Evolutionary conservation across 2,888 invertebrate genomes (phyloP).

Genomic region (Loripinus fragilis): DNA sequence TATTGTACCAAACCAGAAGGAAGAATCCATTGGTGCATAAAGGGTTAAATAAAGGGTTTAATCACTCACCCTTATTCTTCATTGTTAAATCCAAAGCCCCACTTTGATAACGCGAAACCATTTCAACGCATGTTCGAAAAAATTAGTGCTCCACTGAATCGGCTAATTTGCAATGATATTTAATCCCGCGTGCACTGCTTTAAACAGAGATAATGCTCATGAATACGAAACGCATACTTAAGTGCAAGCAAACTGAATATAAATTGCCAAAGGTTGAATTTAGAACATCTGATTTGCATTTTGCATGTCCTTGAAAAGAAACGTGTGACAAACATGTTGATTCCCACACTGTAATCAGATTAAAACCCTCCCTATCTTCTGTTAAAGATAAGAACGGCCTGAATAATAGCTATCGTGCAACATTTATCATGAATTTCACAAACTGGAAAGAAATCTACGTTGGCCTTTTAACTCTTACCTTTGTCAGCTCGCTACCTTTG

Average conservation of each 20-base stretch:
- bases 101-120: background rate
- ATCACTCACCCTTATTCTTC: slow-evolving; percentile 7
- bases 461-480: background rate
- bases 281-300: slow-evolving; percentile 16
- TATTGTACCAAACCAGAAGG: no score
- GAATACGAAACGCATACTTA: slow-evolving; percentile 6
- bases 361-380: background rate
- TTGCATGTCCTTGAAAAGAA: slow-evolving; percentile 13
- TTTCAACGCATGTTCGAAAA: background rate
- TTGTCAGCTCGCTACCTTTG: background rate
- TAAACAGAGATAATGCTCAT: background rate
- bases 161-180: background rate
- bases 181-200: background rate
- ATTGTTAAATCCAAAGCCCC: slow-evolving; percentile 10
- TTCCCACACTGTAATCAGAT: slow-evolving; percentile 17
- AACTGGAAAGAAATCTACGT: background rate
- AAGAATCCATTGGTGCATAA: no score
- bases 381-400: slow-evolving; percentile 12
- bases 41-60: no score
- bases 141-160: background rate
- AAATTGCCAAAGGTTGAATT: background rate
- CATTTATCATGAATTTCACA: background rate
- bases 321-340: slow-evolving; percentile 14
- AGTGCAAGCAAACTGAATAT: background rate
- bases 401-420: slow-evolving; percentile 7